Evolutionary conservation across 2,797 vertebrate genomes (phyloP).

Genomic region (Tadarida brasiliensis): DNA sequence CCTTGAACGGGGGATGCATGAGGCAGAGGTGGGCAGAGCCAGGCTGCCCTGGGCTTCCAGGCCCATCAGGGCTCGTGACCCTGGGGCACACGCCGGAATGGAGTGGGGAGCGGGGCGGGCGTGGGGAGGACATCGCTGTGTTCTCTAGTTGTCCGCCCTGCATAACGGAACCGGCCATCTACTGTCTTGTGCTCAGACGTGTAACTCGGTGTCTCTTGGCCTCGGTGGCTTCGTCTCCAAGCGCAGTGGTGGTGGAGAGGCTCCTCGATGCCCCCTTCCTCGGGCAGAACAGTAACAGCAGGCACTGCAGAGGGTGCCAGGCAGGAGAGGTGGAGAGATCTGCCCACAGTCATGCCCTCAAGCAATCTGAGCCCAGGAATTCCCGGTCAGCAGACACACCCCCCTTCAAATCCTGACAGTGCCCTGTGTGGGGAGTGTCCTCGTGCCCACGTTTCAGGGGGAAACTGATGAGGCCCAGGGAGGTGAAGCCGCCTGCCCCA

Average conservation of each 20-base stretch:
- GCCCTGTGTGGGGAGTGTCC: rapidly evolving
- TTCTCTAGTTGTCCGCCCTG: background rate
- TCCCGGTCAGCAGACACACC: background rate
- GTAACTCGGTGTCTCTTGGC: background rate
- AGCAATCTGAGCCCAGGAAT: background rate
- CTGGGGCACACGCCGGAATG: too few relatives aligned
- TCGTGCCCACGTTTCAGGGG: background rate
- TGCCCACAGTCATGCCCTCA: background rate
- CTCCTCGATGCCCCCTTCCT: background rate
- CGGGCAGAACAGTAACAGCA: background rate
- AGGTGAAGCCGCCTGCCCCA: background rate
- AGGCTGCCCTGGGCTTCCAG: too few relatives aligned
- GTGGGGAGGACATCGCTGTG: rapidly evolving
- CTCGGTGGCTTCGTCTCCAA: background rate
- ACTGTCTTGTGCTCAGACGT: background rate
- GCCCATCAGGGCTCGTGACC: too few relatives aligned
- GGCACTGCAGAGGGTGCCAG: background rate
- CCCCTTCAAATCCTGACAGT: background rate
- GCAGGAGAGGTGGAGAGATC: background rate
- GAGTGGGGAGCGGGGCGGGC: background rate
- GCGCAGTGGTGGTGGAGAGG: background rate
- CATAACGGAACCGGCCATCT: background rate
- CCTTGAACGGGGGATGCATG: too few relatives aligned
- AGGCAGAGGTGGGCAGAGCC: too few relatives aligned
- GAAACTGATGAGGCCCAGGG: rapidly evolving